A percentile compares a stretch with the other conserved stretches of the same genome.
These are phyloP conservation scores for Mesorhabditis spiculigera DNA, from an alignment of 2,888 invertebrate genomes.

Conservation along the genomic window DNA sequence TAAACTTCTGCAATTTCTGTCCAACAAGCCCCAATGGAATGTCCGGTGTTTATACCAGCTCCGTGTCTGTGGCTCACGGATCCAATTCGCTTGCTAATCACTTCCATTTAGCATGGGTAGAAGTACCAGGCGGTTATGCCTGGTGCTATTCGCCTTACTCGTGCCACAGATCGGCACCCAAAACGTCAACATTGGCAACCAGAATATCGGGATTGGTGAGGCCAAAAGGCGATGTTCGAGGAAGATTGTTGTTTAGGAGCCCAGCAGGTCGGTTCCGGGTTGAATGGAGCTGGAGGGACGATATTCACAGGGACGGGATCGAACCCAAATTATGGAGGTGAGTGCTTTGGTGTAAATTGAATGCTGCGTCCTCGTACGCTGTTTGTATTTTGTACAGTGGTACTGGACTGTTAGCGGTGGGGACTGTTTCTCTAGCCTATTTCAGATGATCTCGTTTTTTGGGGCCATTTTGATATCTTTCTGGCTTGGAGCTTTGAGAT, in stretches of 20 bases:
- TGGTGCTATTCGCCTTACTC: not conserved
- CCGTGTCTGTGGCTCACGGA: no score
- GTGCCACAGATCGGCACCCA: not conserved
- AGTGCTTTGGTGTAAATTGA: conserved; percentile 1
- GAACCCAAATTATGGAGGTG: conserved; percentile 54
- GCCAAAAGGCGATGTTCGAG: no score
- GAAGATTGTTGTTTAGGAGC: conserved; percentile 8
- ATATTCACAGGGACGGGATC: conserved; percentile 47
- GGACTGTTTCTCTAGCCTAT: no score
- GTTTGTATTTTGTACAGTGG: conserved; percentile 1
- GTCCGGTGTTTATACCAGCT: no score
- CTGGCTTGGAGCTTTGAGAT: no score
- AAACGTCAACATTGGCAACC: conserved; percentile 1
- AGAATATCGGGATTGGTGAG: conserved; percentile 4
- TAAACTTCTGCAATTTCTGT: no score
- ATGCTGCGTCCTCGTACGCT: not conserved
- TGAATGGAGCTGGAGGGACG: conserved; percentile 28
- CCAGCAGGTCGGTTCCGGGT: conserved; percentile 14
- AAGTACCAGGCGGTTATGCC: no score
- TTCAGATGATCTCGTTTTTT: no score
- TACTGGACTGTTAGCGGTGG: no score
- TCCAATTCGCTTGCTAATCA: no score
- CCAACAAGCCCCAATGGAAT: no score
- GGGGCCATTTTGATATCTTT: conserved; percentile 4
- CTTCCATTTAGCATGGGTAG: no score